phyloP scores from a whole-genome alignment of 2,113 vertebrate genomes.

The Lophura nycthemera region DNA sequence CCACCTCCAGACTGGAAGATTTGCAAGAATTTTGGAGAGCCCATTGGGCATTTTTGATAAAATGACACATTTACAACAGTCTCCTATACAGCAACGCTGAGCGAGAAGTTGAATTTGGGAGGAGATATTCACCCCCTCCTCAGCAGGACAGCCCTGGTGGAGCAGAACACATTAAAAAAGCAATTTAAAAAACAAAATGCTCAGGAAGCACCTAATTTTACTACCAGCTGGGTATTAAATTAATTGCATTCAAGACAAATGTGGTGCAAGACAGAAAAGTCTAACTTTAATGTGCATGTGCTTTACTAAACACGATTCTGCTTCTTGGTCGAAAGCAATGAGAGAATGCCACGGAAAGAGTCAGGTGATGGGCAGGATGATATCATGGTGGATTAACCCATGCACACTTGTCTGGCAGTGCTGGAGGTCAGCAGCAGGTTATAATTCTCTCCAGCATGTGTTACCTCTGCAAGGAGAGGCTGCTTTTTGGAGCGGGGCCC shows the following conservation, averaged over 20 bases:
- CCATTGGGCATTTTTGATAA: constrained; percentile 35
- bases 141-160: constrained; percentile 59
- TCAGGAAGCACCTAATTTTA: constrained; percentile 69
- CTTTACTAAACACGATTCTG: not conserved
- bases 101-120: constrained; percentile 18
- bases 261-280: not conserved
- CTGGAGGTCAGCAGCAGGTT: not conserved
- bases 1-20: not conserved
- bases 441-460: not conserved
- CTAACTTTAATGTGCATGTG: not conserved
- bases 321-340: constrained; percentile 5
- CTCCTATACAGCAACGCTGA: not conserved
- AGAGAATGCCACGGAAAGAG: not conserved
- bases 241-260: constrained; percentile 45
- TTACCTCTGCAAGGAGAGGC: not conserved
- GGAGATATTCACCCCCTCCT: constrained; percentile 32
- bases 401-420: not conserved
- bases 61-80: constrained; percentile 30
- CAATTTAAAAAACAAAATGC: constrained; percentile 68
- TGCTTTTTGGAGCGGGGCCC: not conserved
- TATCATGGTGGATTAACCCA: constrained; percentile 1
- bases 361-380: not conserved
- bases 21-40: constrained; percentile 23
- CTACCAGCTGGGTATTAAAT: constrained; percentile 74
- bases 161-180: constrained; percentile 67